phyloP scores from a whole-genome alignment of 35 echinoderm and acorn worm species.

The Heliocidaris tuberculata region DNA sequence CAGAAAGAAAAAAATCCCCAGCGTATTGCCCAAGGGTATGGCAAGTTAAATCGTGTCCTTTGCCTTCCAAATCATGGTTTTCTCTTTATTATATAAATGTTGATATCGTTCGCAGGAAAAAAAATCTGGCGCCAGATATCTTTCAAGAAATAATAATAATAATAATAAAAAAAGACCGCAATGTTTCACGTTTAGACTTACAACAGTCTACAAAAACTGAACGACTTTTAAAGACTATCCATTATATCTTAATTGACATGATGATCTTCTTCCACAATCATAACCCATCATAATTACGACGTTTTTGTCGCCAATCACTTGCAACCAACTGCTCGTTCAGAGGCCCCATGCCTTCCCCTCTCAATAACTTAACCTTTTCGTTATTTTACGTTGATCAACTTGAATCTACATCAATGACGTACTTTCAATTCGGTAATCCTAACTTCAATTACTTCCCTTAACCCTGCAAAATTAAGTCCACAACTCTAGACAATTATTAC shows the following conservation, averaged over 20 bases:
- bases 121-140: neutral
- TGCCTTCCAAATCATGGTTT: constrained; percentile 5
- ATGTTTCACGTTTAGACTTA: neutral
- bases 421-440: neutral
- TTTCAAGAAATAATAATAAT: too few relatives aligned
- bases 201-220: neutral
- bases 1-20: neutral
- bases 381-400: neutral
- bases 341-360: neutral
- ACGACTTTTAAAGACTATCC: neutral
- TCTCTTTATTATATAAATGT: neutral
- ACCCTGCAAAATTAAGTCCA: neutral
- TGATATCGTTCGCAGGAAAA: constrained; percentile 21
- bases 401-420: neutral
- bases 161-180: neutral
- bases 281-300: neutral
- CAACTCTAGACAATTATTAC: neutral
- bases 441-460: neutral
- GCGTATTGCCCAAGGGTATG: constrained; percentile 30
- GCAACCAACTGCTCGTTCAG: neutral
- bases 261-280: neutral
- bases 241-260: constrained; percentile 13
- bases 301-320: neutral
- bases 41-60: neutral
- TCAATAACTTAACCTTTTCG: neutral